Base-by-base conservation (phyloP, 2,888 invertebrate genomes). In the Lithodes maja region DNA sequence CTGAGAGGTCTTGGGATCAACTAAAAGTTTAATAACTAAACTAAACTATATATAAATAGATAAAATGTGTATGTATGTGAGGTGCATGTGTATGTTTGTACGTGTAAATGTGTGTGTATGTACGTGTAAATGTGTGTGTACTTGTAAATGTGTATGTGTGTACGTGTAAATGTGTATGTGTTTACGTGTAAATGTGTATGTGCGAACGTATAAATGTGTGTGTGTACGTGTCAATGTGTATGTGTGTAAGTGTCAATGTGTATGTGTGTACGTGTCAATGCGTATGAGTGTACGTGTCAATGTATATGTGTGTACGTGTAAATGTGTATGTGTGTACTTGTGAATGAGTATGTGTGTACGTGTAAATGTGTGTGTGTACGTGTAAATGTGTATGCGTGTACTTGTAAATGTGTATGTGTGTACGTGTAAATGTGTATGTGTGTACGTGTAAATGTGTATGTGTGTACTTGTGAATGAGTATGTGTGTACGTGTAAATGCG, bases 391-490 rank as follows among this genome's bases (percentile, higher is more conserved):
- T 74, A 55, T 5, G 55, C 9, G 3, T 55, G 55, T 55, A 55
- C 55, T 55, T 55, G 9, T 55, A 9, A 55, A 3, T 61, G 61
- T 5, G 5, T 7, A 5, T 74, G 33, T 74, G 74, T 74, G 74
- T 74, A 33, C 33, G n/a, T 74, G 74, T 74, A 1, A 0, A n/a
- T 1, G 74, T 5, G 74, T 74, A 33, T n/a, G 74, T n/a, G n/a
- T 74, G 74, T 74, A 0, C n/a, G 74, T 74, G n/a, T 15, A n/a
- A 9, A n/a, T 74, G 74, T 74, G n/a, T 74, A n/a, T 74, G 74
- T 5, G n/a, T 74, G 74, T 74, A n/a, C 33, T 1, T 74, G n/a
- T 74, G 33, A 15, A 3, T 74, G 33, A 1, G 74, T n/a, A n/a
- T 74, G n/a, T 74, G n/a, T 12, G 74, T 74, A 33, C n/a, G n/a